Evolutionary conservation across 1,140 invertebrate species (phyloP).

Genomic region (Potamilus streckersoni): DNA sequence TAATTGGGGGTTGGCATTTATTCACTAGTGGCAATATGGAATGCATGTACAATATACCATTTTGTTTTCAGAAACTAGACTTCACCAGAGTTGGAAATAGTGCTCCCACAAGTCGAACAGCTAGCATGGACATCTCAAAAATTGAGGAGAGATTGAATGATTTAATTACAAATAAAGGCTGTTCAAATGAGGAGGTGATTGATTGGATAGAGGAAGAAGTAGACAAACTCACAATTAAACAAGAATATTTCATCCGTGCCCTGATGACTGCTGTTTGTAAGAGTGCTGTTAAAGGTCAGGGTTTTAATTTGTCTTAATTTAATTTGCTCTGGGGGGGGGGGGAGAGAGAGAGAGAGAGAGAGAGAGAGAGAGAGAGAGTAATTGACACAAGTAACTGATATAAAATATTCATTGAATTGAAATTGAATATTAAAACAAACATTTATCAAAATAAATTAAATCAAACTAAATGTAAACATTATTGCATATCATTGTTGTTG

Average conservation of each 20-base stretch:
- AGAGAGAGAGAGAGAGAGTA: no score
- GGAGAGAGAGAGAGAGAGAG: no score
- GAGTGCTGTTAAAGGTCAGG: constrained; percentile 61
- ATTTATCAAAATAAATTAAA: no score
- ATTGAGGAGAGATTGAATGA: constrained; percentile 48
- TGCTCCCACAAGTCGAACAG: constrained; percentile 38
- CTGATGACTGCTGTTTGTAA: constrained; percentile 79
- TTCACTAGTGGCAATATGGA: no score
- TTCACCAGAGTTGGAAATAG: constrained; percentile 54
- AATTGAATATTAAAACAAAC: no score
- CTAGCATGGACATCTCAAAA: constrained; percentile 45
- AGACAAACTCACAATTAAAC: constrained; percentile 45
- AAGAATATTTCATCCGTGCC: constrained; percentile 71
- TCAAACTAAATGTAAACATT: no score
- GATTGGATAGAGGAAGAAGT: constrained; percentile 72
- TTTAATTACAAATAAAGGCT: constrained; percentile 39
- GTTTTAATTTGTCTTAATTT: no score
- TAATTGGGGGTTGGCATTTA: no score
- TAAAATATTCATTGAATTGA: no score
- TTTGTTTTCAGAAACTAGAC: constrained; percentile 58
- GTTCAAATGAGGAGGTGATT: constrained; percentile 59
- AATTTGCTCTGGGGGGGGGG: no score
- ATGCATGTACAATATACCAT: background rate
- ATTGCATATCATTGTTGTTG: no score
- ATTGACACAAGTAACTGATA: no score